Evolutionary conservation across 2,113 vertebrate genomes (phyloP).

Genomic region (Mormoops blainvillei): DNA sequence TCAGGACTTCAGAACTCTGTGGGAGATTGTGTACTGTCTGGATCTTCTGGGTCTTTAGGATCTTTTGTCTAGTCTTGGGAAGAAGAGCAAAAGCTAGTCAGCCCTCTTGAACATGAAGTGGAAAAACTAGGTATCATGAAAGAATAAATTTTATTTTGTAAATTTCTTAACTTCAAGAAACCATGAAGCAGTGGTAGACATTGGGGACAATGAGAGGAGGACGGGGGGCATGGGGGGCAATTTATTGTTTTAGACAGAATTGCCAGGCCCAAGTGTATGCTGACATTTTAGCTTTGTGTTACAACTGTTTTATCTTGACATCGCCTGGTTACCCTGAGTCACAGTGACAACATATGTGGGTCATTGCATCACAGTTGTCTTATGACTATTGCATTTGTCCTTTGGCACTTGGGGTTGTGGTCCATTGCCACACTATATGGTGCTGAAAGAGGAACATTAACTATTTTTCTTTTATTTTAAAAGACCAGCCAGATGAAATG

Average conservation of each 20-base stretch:
- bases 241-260: background rate
- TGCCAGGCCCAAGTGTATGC: background rate
- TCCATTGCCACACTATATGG: background rate
- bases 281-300: background rate
- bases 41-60: background rate
- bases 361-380: background rate
- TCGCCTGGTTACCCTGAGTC: background rate
- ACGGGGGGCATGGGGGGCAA: background rate
- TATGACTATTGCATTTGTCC: background rate
- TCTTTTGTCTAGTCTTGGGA: background rate
- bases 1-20: background rate
- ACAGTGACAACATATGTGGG: background rate
- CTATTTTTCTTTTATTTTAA: conserved; percentile 18
- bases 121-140: background rate
- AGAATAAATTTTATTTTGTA: background rate
- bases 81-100: background rate
- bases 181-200: background rate
- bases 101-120: background rate
- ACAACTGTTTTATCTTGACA: conserved; percentile 1
- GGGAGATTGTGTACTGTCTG: background rate
- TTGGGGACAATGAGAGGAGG: background rate
- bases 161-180: background rate
- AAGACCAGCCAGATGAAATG: background rate
- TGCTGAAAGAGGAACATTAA: background rate
- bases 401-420: background rate